Evolutionary conservation across 2,113 vertebrate species (phyloP), one percentile per base, ranked within the genome.

Genomic region (Myotis davidii): DNA sequence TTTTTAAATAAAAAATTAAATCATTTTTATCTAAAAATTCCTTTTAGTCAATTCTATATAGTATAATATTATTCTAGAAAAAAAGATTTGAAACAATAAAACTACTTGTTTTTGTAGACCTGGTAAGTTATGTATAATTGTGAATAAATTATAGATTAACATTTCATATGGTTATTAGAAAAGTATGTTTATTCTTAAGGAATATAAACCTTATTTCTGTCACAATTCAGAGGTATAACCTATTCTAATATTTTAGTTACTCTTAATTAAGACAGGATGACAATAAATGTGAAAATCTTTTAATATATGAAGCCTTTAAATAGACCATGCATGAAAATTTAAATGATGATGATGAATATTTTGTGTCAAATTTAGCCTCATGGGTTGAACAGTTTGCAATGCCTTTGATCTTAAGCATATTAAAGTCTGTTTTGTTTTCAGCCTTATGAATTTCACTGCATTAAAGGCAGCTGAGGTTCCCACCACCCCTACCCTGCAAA

Each of bases 331-430:
- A 79, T 96, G 93, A 96, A 96, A 96, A 74, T 97, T 93, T 95
- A 96, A 96, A 95, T 82, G 94, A 74, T 88, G 42, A 94, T 96
- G 73, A 94, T 96, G 73, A 94, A 85, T 96, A 94, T 88, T 95
- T 94, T 83, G 27, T 92, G 73, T 92, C 85, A 88, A 18, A 70
- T 90, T 92, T 94, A 95, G 81, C 73, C 90, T 88, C 77, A 45
- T 92, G 77, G 21, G 74, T 96, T 85, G 85, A 92, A 45, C 52
- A 90, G 45, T 91, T 97, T 77, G 64, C 73, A 83, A 92, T 92
- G 61, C 54, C 82, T 95, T 94, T 96, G 29, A 97, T 96, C 88
- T 92, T 77, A 84, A 77, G 76, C 67, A 88, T 81, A 91, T 96
- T 64, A 84, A 90, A 86, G 42, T 88, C 90, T 96, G 54, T 83